phyloP scores from a whole-genome alignment of 1,140 invertebrate species.

The Sarcophaga peregrina region DNA sequence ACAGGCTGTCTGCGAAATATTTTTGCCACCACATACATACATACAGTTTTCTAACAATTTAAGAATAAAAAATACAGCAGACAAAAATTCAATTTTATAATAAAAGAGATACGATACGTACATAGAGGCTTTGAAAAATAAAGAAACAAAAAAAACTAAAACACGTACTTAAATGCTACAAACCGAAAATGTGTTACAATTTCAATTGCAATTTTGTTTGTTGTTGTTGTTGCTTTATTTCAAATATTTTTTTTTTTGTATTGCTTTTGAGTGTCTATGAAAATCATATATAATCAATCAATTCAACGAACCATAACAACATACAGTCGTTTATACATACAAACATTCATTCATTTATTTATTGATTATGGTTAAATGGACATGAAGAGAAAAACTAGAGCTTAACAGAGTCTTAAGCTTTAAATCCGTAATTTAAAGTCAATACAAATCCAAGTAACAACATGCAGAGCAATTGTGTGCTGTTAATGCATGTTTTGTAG shows the following conservation, averaged over 20 bases:
- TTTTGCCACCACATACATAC: not conserved
- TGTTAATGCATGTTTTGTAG: conserved; percentile 2
- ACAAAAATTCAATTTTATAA: not conserved
- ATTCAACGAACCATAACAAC: conserved; percentile 4
- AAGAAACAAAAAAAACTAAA: too few relatives aligned
- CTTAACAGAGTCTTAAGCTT: not conserved
- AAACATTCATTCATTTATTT: not conserved
- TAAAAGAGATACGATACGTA: not conserved
- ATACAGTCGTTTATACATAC: too few relatives aligned
- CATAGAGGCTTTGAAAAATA: not conserved
- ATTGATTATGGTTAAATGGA: conserved; percentile 12
- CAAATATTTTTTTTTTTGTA: not conserved
- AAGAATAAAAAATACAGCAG: not conserved
- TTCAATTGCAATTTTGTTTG: not conserved
- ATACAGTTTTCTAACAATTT: not conserved
- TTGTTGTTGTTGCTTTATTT: not conserved
- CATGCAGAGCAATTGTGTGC: not conserved
- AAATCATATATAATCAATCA: conserved; percentile 27
- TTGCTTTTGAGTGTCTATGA: not conserved
- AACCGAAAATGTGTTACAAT: conserved; percentile 22
- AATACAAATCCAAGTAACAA: not conserved
- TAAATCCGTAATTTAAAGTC: conserved; percentile 5
- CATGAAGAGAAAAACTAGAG: not conserved
- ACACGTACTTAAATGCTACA: conserved; percentile 2
- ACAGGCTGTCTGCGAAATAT: not conserved